These are phyloP conservation scores for Druon quercuslanigerum DNA, from an alignment of 1,140 invertebrate species.

Conservation along the genomic window DNA sequence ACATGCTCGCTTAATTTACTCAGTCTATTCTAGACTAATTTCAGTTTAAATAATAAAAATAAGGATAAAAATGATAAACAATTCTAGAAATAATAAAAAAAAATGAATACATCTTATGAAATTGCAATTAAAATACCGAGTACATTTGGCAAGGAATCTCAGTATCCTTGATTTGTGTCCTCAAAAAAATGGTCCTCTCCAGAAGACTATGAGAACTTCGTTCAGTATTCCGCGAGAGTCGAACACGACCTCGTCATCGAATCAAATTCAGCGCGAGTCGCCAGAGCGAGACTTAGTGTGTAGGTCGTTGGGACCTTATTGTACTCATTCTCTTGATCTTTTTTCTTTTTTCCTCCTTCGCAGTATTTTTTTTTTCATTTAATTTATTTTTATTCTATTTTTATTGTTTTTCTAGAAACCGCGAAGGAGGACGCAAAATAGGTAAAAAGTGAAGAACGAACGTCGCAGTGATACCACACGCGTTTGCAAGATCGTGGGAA, in stretches of 20 bases:
- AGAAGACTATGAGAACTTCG: constrained; percentile 59
- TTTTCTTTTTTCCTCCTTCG: constrained; percentile 41
- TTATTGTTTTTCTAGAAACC: constrained; percentile 52
- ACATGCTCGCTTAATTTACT: no score
- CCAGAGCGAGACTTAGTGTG: constrained; percentile 34
- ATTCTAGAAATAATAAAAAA: no score
- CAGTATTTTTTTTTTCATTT: constrained; percentile 18
- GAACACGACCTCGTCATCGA: constrained; percentile 59
- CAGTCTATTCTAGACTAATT: no score
- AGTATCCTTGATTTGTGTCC: constrained; percentile 1
- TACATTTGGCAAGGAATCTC: not conserved
- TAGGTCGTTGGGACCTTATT: constrained; percentile 44
- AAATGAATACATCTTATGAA: no score
- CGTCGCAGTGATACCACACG: constrained; percentile 46
- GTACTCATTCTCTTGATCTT: constrained; percentile 47
- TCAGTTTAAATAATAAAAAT: no score
- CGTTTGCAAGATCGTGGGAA: constrained; percentile 56
- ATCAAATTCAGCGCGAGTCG: constrained; percentile 66
- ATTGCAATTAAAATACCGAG: not conserved
- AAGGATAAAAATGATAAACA: no score
- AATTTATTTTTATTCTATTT: constrained; percentile 44
- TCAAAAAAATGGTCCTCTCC: constrained; percentile 1
- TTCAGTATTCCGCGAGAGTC: constrained; percentile 65
- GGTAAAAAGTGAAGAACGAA: constrained; percentile 48
- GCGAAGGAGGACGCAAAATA: constrained; percentile 55